phyloP scores from a whole-genome alignment of 2,113 vertebrate species.

The Cephalopholis sonnerati region DNA sequence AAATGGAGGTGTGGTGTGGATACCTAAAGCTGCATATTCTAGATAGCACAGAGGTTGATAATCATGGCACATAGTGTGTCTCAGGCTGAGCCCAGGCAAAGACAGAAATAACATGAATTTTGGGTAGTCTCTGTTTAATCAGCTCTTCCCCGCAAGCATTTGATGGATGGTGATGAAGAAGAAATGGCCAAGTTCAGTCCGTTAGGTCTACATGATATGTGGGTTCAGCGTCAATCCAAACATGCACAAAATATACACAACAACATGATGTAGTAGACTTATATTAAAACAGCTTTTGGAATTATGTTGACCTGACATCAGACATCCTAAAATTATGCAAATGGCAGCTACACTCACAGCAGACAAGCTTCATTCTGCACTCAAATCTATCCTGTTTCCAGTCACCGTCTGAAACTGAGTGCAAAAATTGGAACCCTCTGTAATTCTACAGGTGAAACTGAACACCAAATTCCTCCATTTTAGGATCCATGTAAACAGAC shows the following conservation, averaged over 20 bases:
- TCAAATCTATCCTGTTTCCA: conserved; percentile 5
- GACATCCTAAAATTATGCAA: conserved; percentile 9
- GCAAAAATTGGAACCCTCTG: neutral
- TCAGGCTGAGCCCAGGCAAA: conserved; percentile 41
- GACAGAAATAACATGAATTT: conserved; percentile 60
- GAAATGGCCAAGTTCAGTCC: conserved; percentile 29
- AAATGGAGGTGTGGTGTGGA: conserved; percentile 7
- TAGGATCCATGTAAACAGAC: conserved; percentile 4
- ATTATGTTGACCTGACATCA: neutral
- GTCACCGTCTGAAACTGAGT: neutral
- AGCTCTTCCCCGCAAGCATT: conserved; percentile 34
- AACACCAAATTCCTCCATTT: neutral
- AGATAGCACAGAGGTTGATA: conserved; percentile 35
- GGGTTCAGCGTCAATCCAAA: conserved; percentile 31
- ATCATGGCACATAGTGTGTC: conserved; percentile 49
- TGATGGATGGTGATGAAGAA: conserved; percentile 46
- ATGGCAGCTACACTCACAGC: neutral
- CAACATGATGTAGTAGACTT: neutral
- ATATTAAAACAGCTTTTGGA: conserved; percentile 8
- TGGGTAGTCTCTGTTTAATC: conserved; percentile 54
- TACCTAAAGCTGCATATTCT: conserved; percentile 7
- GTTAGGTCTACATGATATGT: conserved; percentile 20
- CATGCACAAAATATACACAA: conserved; percentile 7
- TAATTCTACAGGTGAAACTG: neutral
- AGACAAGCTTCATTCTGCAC: neutral